Base-by-base conservation (phyloP, 2,888 invertebrate genomes). In the Dasysyrphus tricinctus region DNA sequence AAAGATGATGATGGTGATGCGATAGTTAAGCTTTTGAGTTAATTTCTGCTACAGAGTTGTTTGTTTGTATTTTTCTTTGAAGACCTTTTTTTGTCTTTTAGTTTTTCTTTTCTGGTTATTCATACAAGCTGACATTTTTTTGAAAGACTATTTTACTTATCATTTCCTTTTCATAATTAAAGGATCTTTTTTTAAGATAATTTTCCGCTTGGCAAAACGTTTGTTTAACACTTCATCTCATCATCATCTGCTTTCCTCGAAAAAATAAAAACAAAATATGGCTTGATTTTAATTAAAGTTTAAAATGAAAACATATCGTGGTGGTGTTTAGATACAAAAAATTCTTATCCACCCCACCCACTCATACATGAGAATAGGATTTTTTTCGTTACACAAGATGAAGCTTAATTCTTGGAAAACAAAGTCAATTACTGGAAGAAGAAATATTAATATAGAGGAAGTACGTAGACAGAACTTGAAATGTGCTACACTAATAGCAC, bases 121-220 rank as follows among this genome's bases (percentile, higher is more conserved):
- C 37, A 49, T 34, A 34, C 34, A 67, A 67, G 34, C 29, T 63
- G 49, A 16, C 32, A 29, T 70, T 70, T 37, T 70, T 70, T 37
- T n/a, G 4, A 24, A 51, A 12, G 61, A 8, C 44, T 49, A 73
- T 63, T 32, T 70, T 32, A 47, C 54, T 61, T 44, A 29, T 51
- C 39, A 65, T 63, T 72, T 79, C 78, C 78, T 54, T 19, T 79
- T 56, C 56, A 47, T 79, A 79, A 79, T 72, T 72, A 79, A 54
- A 78, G 63, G 61, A 61, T 70, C 44, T 42, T 54, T 24, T 12
- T 49, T 49, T 9, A 16, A 51, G 24, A 77, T 77, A 69, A 77
- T 77, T 77, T 77, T 69, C 77, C 77, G 59, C 19, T 32, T 59
- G 59, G 32, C 19, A 39, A 42, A 49, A 49, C 19, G 34, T 61